A percentile compares a stretch with the other conserved stretches of the same genome.
phyloP scores from a whole-genome alignment of 2,113 vertebrate species.

The Genyomyrus donnyi region DNA sequence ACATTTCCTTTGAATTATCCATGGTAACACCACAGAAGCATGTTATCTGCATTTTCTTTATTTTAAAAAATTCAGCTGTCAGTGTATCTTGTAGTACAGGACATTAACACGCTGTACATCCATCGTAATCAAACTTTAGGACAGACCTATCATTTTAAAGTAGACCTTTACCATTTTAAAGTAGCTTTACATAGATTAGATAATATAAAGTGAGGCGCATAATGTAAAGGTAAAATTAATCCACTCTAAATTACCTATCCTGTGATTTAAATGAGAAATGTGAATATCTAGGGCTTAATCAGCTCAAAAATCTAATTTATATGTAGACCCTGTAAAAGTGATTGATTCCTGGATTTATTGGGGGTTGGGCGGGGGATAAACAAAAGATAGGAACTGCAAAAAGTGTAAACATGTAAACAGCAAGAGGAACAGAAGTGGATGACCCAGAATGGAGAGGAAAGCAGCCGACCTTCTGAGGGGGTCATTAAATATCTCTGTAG shows the following conservation, averaged over 20 bases:
- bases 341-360: constrained; percentile 9
- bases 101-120: not conserved
- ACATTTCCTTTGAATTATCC: not conserved
- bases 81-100: too few species aligned
- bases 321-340: not conserved
- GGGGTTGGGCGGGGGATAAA: not conserved
- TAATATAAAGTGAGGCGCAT: not conserved
- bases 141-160: not conserved
- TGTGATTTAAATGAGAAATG: not conserved
- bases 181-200: not conserved
- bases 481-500: not conserved
- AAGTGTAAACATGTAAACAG: not conserved
- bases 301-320: not conserved
- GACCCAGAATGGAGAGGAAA: not conserved
- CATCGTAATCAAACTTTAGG: not conserved
- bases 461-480: not conserved
- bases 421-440: not conserved
- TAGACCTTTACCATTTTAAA: not conserved
- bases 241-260: not conserved
- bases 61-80: not conserved
- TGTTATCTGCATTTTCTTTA: not conserved
- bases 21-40: not conserved
- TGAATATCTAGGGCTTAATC: not conserved
- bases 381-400: not conserved
- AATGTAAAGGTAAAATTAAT: not conserved